Base-by-base conservation (phyloP, 2,113 vertebrate species). In the Brachyistius frenatus region DNA sequence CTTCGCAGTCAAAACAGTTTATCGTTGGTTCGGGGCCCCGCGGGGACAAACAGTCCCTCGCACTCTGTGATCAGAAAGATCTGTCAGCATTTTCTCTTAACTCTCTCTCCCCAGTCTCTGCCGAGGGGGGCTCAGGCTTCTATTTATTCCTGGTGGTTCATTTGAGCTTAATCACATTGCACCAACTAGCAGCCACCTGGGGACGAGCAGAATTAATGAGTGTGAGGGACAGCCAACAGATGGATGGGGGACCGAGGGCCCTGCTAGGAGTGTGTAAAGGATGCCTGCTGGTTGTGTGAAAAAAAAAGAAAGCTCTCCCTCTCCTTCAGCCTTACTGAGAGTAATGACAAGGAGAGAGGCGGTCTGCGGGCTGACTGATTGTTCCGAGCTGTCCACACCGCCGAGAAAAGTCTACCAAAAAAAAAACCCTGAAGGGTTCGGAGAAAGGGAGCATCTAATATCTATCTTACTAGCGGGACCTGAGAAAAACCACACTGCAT, bases 91-190 rank as follows among this genome's bases (percentile, higher is more conserved):
- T 80, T 64, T 73, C 41, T 49, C 50, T 56, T 65, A 39, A 33
- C 61, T 67, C 55, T 56, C 32, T 41, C 46, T 61, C 60, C 10
- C 9, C 36, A 0, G 23, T 70, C 35, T 80, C 58, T 73, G 67
- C 74, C 2, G 16, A 71, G 81, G 65, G 65, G 58, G 53, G 23
- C 57, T 77, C 50, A 14, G 39, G 54, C 78, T 80, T 81, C 75
- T 75, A 61, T 90, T 90, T 92, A 86, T 88, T 84, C 81, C 75
- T 86, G 68, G 71, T 80, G 86, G 79, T 83, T 91, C 73, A 68
- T 85, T 86, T 88, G 63, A 76, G 84, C 80, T 86, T 89, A 86
- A 89, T 90, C 89, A 90, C 86, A 88, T 83, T 37, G 80, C 76
- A 74, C 75, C 84, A 78, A 81, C 80, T 33, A 62, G 82, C 76